Base-by-base conservation (phyloP, 2,797 vertebrate genomes). In the Chlorospingus flavigularis region DNA sequence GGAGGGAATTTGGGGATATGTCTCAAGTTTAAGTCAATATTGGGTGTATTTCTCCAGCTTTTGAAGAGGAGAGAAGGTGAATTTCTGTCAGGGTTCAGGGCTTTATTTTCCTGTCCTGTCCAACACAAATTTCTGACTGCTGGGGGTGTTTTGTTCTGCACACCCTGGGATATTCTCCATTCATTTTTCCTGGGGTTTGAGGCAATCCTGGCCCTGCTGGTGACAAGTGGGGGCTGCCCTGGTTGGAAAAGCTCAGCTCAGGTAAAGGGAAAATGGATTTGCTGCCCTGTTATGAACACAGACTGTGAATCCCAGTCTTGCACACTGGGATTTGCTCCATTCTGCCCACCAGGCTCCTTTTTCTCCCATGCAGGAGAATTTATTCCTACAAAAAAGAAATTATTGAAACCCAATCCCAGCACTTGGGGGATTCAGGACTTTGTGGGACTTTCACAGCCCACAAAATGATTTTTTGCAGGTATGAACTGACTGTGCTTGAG, bases 181-280 rank as follows among this genome's bases (percentile, higher is more conserved):
- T 72, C 2, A 3, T 45, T 57, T 55, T 77, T 53, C 58, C 62
- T 42, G 50, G 21, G 9, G 43, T 75, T 81, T 33, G 72, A 53
- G 30, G 55, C 24, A 48, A 66, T 77, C 26, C 48, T 19, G 19
- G 8, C 47, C 57, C 57, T 80, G 88, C 33, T 16, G 33, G 0
- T 6, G n/a, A 58, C 23, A n/a, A 3, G 40, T 70, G 9, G 1
- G 20, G 13, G 66, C 30, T 73, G n/a, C 53, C 37, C 26, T 48
- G 43, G 0, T 3, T 15, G 1, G 30, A 4, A 3, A 53, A 31
- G 35, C 21, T 19, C 6, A 0, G 0, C 81, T 57, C 51, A 58
- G 57, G 23, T 18, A 1, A 66, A 79, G 48, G 57, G 18, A 81
- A 66, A 76, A 53, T 11, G 26, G 26, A 28, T 79, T 82, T 76